Conservation (phyloP, 2,113 vertebrate species). For the Arothron firmamentum region DNA sequence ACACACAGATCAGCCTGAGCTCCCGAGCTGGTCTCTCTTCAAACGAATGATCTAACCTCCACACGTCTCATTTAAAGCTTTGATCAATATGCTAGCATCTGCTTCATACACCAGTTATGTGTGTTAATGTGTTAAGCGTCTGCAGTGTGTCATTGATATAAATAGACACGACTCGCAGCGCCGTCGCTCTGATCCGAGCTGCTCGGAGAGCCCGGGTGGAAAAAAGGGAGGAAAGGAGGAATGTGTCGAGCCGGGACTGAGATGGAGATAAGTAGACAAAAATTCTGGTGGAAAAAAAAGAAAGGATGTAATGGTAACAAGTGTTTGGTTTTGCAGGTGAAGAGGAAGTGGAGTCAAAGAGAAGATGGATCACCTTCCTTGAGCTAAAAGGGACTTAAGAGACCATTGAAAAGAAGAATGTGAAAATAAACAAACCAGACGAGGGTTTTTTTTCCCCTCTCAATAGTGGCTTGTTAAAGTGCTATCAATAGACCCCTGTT, state of each 20-base stretch:
- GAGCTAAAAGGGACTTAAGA: slow-evolving; percentile 29
- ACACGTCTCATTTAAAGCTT: slow-evolving; percentile 34
- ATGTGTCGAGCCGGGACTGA: slow-evolving; percentile 1
- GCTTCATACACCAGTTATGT: slow-evolving; percentile 28
- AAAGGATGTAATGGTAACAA: background rate
- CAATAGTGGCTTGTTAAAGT: slow-evolving; percentile 65
- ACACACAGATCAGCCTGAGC: slow-evolving; percentile 22
- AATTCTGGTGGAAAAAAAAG: slow-evolving; percentile 8
- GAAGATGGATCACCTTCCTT: slow-evolving; percentile 33
- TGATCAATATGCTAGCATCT: slow-evolving; percentile 33
- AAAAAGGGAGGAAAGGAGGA: slow-evolving; percentile 35
- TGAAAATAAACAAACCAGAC: slow-evolving; percentile 59
- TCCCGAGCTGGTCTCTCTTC: slow-evolving; percentile 21
- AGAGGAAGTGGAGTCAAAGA: slow-evolving; percentile 34
- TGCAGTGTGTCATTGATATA: slow-evolving; percentile 53
- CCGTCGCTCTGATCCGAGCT: slow-evolving; percentile 45
- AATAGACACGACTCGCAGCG: slow-evolving; percentile 56
- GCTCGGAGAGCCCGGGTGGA: slow-evolving; percentile 52
- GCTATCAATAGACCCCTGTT: slow-evolving; percentile 68
- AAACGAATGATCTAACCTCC: slow-evolving; percentile 33
- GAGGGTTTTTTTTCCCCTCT: slow-evolving; percentile 15
- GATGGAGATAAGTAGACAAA: slow-evolving; percentile 12
- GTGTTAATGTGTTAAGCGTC: slow-evolving; percentile 63
- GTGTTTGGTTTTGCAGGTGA: background rate
- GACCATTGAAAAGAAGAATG: slow-evolving; percentile 66